Evolutionary conservation across 2,797 vertebrate genomes (phyloP), one percentile per base, ranked within the genome.

Genomic region (Sebastolobus altivelis): DNA sequence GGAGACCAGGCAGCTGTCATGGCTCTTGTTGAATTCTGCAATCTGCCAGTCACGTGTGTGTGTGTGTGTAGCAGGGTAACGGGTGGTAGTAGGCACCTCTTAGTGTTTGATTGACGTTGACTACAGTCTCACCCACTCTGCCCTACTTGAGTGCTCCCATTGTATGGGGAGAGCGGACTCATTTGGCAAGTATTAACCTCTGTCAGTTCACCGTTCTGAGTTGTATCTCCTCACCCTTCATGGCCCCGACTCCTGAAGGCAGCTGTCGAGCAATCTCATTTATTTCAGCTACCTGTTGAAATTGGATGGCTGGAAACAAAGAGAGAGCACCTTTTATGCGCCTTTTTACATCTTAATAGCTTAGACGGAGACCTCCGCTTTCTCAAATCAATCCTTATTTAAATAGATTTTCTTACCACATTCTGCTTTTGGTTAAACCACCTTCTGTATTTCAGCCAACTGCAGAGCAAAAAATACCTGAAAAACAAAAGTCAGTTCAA

Each of bases 141-240:
- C 80, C 83, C 81, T 77, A 60, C 77, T 81, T 29, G 72, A 85
- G 67, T 49, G 66, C 84, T 86, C 67, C 76, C 31, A 75, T 85
- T 89, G 81, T 86, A 27, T 33, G 60, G 65, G 54, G 65, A 72
- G 77, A 82, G 77, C 80, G n/a, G 77, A 71, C 82, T 87, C 86
- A 89, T 94, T 91, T 91, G 86, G 80, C 49, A 49, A 79, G 83
- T 62, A 73, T 91, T 92, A 93, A 91, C 92, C 82, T 85, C 77
- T 84, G 76, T 86, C 77, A 69, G 75, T 73, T 77, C 63, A 18
- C 49, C 40, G 46, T 77, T 73, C 83, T 46, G 75, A 77, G 68
- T 66, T 63, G 65, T 74, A 56, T 92, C 85, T 87, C 77, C 68
- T 72, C 85, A 59, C 40, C 73, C 43, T 69, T 80, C 84, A 81